phyloP scores from a whole-genome alignment of 2,888 invertebrate species.

The Lithosia quadra region DNA sequence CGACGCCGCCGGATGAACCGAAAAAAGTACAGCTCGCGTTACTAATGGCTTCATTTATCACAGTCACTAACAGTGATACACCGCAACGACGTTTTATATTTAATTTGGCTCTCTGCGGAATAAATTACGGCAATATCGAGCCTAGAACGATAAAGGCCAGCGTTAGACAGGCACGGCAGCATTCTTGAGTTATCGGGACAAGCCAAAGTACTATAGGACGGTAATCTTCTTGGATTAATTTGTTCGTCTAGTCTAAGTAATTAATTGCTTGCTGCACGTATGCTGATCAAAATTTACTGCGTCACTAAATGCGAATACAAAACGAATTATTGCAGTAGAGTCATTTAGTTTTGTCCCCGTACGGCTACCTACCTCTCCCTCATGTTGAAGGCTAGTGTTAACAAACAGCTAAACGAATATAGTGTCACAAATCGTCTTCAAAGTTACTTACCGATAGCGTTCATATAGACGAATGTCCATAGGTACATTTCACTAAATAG shows the following conservation, averaged over 20 bases:
- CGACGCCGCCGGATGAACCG: conserved; percentile 84
- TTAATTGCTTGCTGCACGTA: conserved; percentile 71
- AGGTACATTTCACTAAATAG: too few relatives aligned
- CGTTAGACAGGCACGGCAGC: conserved; percentile 53
- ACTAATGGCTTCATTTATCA: conserved; percentile 87
- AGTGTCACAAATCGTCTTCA: conserved; percentile 55
- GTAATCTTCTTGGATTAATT: conserved; percentile 82
- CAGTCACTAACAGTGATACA: conserved; percentile 87
- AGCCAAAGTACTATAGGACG: conserved; percentile 74
- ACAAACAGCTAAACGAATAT: conserved; percentile 42
- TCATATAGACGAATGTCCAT: conserved; percentile 62
- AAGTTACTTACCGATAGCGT: conserved; percentile 37
- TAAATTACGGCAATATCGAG: conserved; percentile 84
- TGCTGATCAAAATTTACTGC: conserved; percentile 68
- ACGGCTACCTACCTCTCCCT: too few relatives aligned
- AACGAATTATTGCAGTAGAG: conserved; percentile 54
- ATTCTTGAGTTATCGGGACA: conserved; percentile 79
- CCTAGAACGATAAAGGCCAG: conserved; percentile 76
- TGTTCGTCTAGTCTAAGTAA: conserved; percentile 81
- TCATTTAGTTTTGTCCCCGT: conserved; percentile 55
- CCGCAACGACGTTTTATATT: conserved; percentile 86
- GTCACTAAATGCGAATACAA: conserved; percentile 59
- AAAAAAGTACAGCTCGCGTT: conserved; percentile 86
- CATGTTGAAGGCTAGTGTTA: conserved; percentile 43
- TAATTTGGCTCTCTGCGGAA: conserved; percentile 84